Evolutionary conservation across 2,797 vertebrate species (phyloP).

Genomic region (Naso thynnoides): DNA sequence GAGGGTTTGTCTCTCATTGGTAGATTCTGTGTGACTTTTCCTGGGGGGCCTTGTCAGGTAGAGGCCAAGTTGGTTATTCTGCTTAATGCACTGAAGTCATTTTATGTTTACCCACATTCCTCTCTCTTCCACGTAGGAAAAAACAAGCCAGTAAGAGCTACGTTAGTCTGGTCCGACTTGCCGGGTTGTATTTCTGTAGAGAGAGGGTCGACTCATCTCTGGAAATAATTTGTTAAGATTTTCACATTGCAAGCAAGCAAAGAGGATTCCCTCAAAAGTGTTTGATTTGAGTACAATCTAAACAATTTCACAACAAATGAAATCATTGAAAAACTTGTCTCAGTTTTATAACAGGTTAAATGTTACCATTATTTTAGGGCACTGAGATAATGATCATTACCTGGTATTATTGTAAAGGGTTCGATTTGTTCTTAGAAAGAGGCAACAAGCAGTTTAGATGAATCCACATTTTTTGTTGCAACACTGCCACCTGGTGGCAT

Average conservation of each 20-base stretch:
- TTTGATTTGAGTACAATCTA: neutral
- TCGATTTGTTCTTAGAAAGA: conserved; percentile 4
- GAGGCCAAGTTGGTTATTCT: conserved; percentile 8
- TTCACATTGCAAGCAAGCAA: neutral
- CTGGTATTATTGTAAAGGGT: neutral
- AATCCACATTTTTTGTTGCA: neutral
- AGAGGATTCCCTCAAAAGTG: neutral
- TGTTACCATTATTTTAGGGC: neutral
- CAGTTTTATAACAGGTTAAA: neutral
- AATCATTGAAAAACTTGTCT: too few relatives aligned
- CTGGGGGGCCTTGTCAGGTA: conserved; percentile 22
- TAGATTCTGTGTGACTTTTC: conserved; percentile 34
- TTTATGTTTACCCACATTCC: conserved; percentile 66
- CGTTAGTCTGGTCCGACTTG: neutral
- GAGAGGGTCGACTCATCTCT: neutral
- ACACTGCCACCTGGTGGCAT: conserved; percentile 52
- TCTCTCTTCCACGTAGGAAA: conserved; percentile 27
- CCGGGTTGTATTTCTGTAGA: neutral
- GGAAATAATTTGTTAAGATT: conserved; percentile 13
- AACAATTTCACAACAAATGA: too few relatives aligned
- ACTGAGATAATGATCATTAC: neutral
- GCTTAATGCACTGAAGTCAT: conserved; percentile 30
- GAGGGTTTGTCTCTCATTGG: conserved; percentile 56
- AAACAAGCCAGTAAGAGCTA: conserved; percentile 3
- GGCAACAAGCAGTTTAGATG: neutral